Base-by-base conservation (phyloP, 1,140 invertebrate species). In the Eufriesea mexicana region DNA sequence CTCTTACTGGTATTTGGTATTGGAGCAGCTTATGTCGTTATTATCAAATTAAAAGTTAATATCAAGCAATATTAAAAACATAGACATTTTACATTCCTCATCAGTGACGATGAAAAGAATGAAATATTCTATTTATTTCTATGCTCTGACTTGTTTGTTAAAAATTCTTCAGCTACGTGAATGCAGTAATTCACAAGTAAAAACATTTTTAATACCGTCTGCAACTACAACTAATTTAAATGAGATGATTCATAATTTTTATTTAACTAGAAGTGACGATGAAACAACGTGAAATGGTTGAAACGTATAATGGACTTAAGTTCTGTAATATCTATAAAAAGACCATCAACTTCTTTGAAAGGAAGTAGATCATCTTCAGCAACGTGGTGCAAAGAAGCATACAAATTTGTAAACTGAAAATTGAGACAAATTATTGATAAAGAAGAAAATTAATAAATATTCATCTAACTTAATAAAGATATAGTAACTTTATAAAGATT, bases 401-500 rank as follows among this genome's bases (percentile, higher is more conserved):
- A n/a, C n/a, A n/a, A n/a, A n/a, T n/a, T n/a, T n/a, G n/a, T n/a
- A n/a, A n/a, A n/a, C n/a, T n/a, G n/a, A n/a, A n/a, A n/a, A n/a
- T n/a, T n/a, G n/a, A n/a, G n/a, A n/a, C n/a, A n/a, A n/a, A n/a
- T n/a, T n/a, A n/a, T n/a, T n/a, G n/a, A n/a, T n/a, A n/a, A n/a
- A n/a, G n/a, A n/a, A n/a, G n/a, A n/a, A n/a, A n/a, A n/a, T n/a
- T n/a, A n/a, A n/a, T n/a, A n/a, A n/a, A n/a, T n/a, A n/a, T n/a
- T n/a, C n/a, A n/a, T n/a, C n/a, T n/a, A n/a, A n/a, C n/a, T n/a
- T n/a, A n/a, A n/a, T n/a, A n/a, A n/a, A n/a, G n/a, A n/a, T n/a
- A n/a, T n/a, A 83, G 12, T 4, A 71, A 79, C 20, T 88, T 85
- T 2, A 68, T 85, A 25, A 64, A 8, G 28, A 85, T 91, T 47